Conservation (phyloP, 2,797 vertebrate species). For the Synaphobranchus kaupii region DNA sequence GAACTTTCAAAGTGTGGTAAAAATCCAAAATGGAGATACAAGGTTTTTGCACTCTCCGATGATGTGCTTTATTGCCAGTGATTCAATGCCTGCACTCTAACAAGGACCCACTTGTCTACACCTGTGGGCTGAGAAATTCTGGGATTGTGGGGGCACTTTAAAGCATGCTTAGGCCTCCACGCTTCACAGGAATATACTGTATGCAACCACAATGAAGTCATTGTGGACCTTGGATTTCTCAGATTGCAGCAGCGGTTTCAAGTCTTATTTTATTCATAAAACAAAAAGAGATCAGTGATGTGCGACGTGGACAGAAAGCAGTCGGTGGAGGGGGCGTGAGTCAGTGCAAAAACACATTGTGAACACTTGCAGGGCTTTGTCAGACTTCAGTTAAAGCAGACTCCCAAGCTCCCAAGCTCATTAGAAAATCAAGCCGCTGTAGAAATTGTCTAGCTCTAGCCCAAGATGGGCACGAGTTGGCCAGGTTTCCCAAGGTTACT, state of each 20-base stretch:
- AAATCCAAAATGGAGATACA: no score
- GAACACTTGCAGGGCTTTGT: neutral
- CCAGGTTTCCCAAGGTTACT: neutral
- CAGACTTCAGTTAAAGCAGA: no score
- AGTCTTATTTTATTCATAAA: neutral
- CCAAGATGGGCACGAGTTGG: neutral
- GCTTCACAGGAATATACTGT: conserved; percentile 5
- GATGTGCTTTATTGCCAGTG: neutral
- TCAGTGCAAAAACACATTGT: neutral
- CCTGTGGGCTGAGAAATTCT: conserved; percentile 19
- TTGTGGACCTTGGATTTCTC: neutral
- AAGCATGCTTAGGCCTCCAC: neutral
- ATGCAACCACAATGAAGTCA: neutral
- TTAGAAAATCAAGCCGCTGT: no score
- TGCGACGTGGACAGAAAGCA: neutral
- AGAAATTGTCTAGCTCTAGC: no score
- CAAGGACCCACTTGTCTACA: conserved; percentile 16
- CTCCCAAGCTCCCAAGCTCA: no score
- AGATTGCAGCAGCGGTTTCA: neutral
- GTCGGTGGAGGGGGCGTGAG: neutral
- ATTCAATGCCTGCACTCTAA: neutral
- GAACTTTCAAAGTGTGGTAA: no score
- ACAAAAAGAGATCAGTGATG: neutral
- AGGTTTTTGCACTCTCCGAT: no score
- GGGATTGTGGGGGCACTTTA: conserved; percentile 3